These are phyloP conservation scores for Pinctada fucata DNA, from an alignment of 2,888 invertebrate species.

Conservation along the genomic window DNA sequence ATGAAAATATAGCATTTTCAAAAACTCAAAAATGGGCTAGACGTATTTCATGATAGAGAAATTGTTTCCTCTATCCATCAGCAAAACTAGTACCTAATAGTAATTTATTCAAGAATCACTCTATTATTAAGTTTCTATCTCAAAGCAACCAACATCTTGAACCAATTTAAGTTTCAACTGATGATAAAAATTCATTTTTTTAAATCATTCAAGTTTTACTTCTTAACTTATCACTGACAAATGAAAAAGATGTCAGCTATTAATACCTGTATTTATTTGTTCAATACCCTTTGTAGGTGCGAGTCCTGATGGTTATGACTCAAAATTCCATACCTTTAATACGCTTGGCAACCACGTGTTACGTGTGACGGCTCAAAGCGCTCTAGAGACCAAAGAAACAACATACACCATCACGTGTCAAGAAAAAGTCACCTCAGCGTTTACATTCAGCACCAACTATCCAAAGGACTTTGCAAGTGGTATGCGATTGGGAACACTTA, in stretches of 20 bases:
- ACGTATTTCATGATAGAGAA: no score
- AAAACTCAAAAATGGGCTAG: no score
- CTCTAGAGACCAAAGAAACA: slow-evolving; percentile 55
- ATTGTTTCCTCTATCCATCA: no score
- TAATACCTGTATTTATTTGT: no score
- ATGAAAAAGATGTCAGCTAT: background rate
- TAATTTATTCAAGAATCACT: no score
- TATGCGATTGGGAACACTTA: background rate
- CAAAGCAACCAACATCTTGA: no score
- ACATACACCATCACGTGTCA: slow-evolving; percentile 57
- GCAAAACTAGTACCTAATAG: no score
- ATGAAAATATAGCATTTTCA: no score
- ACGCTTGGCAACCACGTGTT: slow-evolving; percentile 50
- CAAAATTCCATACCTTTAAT: slow-evolving; percentile 54
- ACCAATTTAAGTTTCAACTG: no score
- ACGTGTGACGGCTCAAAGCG: slow-evolving; percentile 58
- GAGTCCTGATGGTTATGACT: slow-evolving; percentile 62
- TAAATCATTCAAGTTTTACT: background rate
- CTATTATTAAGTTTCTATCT: no score
- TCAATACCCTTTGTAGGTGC: slow-evolving; percentile 48
- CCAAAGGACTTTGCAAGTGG: slow-evolving; percentile 41
- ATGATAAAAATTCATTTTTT: background rate
- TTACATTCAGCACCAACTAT: slow-evolving; percentile 44
- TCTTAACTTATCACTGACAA: background rate
- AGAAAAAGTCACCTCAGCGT: slow-evolving; percentile 53